Percentiles rank a stretch among this genome's conserved stretches.
phyloP scores from a whole-genome alignment of 2,888 invertebrate species.

The Hymenopus coronatus region DNA sequence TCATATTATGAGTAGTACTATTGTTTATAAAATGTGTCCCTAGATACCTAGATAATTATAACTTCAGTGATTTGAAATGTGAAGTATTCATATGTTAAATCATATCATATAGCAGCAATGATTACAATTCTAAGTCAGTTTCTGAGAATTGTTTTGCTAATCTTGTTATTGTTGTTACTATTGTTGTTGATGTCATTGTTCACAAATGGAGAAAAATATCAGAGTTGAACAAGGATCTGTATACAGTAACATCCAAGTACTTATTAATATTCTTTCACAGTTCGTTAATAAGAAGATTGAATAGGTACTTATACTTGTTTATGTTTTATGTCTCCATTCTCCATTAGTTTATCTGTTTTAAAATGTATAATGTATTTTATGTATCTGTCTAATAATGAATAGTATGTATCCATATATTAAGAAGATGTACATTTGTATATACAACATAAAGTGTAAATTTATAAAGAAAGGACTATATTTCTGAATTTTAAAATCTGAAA shows the following conservation, averaged over 20 bases:
- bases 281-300: too few relatives aligned
- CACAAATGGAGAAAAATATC: neutral
- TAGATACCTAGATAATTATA: too few relatives aligned
- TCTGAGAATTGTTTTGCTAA: neutral
- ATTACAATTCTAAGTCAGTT: neutral
- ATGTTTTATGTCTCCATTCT: neutral
- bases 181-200: neutral
- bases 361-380: neutral
- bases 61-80: too few relatives aligned
- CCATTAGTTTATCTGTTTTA: neutral
- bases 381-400: neutral
- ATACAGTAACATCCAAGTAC: neutral
- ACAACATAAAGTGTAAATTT: neutral
- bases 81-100: too few relatives aligned
- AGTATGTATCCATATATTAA: neutral
- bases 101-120: neutral
- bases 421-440: too few relatives aligned
- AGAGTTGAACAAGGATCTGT: neutral
- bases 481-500: neutral
- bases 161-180: neutral
- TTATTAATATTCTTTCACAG: neutral
- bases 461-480: neutral
- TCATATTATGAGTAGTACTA: too few relatives aligned
- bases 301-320: neutral
- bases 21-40: too few relatives aligned